Percentiles rank a stretch among this genome's conserved stretches.
Evolutionary conservation across 2,113 vertebrate genomes (phyloP).

Genomic region (Hyaena hyaena): DNA sequence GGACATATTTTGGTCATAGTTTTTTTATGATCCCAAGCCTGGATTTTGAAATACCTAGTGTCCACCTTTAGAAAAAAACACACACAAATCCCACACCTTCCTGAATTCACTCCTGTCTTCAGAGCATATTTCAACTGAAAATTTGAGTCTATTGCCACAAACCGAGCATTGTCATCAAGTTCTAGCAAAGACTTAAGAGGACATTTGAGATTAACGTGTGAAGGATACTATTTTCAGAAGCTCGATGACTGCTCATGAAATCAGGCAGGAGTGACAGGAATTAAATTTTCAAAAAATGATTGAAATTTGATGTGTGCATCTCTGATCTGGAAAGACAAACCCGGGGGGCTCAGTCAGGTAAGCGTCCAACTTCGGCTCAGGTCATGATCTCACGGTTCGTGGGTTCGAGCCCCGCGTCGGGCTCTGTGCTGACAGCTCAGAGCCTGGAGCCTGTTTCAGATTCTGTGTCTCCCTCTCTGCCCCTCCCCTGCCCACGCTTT

Average conservation of each 20-base stretch:
- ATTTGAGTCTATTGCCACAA: rapidly evolving
- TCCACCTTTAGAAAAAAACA: neutral
- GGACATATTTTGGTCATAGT: neutral
- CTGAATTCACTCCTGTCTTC: neutral
- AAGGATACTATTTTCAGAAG: rapidly evolving
- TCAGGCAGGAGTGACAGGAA: rapidly evolving
- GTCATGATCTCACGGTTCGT: too few species aligned
- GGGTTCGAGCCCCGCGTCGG: too few species aligned
- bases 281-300: neutral
- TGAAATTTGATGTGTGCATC: too few species aligned
- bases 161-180: neutral
- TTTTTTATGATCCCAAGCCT: neutral
- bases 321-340: too few species aligned
- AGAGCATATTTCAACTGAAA: neutral
- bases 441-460: too few species aligned
- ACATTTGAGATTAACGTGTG: neutral
- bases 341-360: too few species aligned
- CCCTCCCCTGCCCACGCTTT: too few species aligned
- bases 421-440: too few species aligned
- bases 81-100: neutral
- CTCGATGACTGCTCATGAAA: rapidly evolving
- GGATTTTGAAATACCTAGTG: neutral
- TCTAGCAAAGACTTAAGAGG: neutral
- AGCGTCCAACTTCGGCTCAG: too few species aligned
- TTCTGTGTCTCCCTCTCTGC: too few species aligned